Conservation (phyloP, 2,113 vertebrate genomes). For the Ptilorrhoa leucosticta region DNA sequence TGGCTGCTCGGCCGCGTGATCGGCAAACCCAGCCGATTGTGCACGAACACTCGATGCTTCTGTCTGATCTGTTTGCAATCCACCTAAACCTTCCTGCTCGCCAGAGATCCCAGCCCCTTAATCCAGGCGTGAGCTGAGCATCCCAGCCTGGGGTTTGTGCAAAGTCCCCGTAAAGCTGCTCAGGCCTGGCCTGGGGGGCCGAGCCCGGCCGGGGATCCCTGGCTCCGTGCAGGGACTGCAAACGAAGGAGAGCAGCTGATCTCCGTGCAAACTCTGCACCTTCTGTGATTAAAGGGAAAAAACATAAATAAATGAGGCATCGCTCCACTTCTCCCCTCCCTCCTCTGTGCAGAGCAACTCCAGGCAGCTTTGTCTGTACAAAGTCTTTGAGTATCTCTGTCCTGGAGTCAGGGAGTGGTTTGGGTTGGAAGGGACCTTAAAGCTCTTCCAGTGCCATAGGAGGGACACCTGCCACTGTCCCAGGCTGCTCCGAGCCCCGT, state of each 20-base stretch:
- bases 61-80: neutral
- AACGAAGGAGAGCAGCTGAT: neutral
- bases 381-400: too few relatives aligned
- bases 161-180: neutral
- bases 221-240: neutral
- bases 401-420: neutral
- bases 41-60: neutral
- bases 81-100: neutral
- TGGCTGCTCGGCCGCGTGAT: neutral
- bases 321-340: neutral
- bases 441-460: neutral
- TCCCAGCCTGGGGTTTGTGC: neutral
- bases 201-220: neutral
- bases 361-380: neutral
- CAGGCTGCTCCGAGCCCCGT: neutral
- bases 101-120: neutral
- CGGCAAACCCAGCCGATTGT: neutral
- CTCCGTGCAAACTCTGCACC: neutral
- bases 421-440: neutral
- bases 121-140: neutral
- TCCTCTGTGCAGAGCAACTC: neutral
- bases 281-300: neutral
- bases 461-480: neutral
- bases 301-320: neutral
- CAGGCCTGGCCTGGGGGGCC: neutral